phyloP scores from a whole-genome alignment of 2,888 invertebrate species.

The Mimachlamys varia region DNA sequence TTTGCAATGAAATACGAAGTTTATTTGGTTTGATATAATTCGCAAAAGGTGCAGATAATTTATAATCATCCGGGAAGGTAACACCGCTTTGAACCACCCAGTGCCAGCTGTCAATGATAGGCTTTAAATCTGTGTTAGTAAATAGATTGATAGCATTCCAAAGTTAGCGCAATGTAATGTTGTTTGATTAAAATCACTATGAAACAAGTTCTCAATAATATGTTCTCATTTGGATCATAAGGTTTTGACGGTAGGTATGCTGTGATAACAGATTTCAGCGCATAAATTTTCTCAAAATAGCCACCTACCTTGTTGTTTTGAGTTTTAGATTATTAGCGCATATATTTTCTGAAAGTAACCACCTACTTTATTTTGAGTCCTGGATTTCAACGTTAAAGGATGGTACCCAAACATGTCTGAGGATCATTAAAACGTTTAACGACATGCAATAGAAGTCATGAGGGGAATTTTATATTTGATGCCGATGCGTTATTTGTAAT shows the following conservation, averaged over 20 bases:
- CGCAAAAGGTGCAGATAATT: not conserved
- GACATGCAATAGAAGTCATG: too few species aligned
- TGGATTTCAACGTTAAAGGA: too few species aligned
- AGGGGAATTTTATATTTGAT: too few species aligned
- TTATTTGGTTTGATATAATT: not conserved
- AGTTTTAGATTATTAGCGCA: too few species aligned
- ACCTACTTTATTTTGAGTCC: too few species aligned
- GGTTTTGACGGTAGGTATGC: not conserved
- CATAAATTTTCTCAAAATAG: too few species aligned
- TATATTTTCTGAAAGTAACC: too few species aligned
- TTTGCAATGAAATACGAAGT: not conserved
- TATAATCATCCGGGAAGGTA: not conserved
- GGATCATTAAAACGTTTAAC: too few species aligned
- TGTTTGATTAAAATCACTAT: not conserved
- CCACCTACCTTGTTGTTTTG: too few species aligned
- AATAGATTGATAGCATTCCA: not conserved
- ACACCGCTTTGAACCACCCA: not conserved
- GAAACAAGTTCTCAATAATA: not conserved
- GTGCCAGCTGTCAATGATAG: not conserved
- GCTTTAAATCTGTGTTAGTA: not conserved
- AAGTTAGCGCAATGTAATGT: not conserved
- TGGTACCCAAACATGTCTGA: too few species aligned
- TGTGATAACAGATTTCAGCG: not conserved
- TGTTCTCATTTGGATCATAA: not conserved
- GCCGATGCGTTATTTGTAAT: too few species aligned